phyloP scores from a whole-genome alignment of 2,888 invertebrate genomes.

The Salpingus planirostris region DNA sequence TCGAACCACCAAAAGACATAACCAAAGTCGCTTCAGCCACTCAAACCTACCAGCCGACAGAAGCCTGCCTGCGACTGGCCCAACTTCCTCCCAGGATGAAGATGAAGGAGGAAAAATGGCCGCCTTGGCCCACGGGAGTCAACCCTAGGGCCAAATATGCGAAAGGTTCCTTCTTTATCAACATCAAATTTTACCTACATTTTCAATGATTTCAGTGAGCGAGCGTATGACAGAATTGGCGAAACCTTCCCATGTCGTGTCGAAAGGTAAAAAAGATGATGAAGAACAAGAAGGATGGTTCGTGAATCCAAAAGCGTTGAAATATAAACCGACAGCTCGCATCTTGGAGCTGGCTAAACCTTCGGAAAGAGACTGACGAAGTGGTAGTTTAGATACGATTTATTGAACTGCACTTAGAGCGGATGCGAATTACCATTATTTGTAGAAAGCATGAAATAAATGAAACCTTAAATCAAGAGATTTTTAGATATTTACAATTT shows the following conservation, averaged over 20 bases:
- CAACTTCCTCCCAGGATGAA: constrained; percentile 14
- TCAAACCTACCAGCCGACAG: constrained; percentile 22
- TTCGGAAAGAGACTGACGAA: constrained; percentile 23
- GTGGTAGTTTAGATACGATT: no score
- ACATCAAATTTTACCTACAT: no score
- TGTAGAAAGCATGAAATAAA: no score
- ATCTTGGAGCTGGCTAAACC: constrained; percentile 44
- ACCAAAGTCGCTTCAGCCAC: constrained; percentile 19
- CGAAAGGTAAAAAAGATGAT: no score
- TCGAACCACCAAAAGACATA: constrained; percentile 14
- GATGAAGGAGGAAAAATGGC: no score
- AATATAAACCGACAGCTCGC: constrained; percentile 41
- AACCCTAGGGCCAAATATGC: no score
- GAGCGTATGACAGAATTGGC: neutral
- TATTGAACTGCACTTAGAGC: no score
- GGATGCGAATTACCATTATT: no score
- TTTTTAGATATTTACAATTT: constrained; percentile 37
- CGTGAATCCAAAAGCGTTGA: constrained; percentile 37
- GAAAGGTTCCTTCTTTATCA: no score
- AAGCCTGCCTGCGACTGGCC: constrained; percentile 18
- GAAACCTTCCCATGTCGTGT: no score
- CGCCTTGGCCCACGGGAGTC: no score
- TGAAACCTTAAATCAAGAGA: neutral
- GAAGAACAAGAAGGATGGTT: neutral
- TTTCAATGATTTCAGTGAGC: neutral